These are phyloP conservation scores for Crenuchus spilurus DNA, from an alignment of 2,797 vertebrate species.

Conservation along the genomic window DNA sequence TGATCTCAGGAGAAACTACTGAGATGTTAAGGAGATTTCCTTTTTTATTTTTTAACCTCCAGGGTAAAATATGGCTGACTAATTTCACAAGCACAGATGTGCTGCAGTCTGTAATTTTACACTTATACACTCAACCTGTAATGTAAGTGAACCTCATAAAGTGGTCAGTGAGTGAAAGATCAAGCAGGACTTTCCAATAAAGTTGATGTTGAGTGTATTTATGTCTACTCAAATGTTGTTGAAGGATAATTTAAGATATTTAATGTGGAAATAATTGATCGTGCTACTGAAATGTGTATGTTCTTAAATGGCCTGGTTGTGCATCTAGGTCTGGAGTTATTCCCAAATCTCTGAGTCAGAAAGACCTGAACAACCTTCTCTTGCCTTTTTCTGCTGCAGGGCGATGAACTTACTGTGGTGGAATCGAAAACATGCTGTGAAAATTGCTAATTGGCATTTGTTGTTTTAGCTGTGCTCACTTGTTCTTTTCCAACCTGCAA, in stretches of 20 bases:
- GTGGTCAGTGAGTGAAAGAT: background rate
- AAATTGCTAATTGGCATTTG: slow-evolving; percentile 63
- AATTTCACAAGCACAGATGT: too few species aligned
- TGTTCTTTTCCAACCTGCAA: slow-evolving; percentile 54
- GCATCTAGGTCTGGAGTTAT: background rate
- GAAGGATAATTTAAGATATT: too few species aligned
- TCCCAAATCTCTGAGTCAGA: background rate
- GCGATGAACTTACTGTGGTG: slow-evolving; percentile 30
- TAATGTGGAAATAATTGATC: background rate
- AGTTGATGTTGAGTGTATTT: background rate
- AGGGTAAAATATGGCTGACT: too few species aligned
- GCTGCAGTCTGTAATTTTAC: background rate
- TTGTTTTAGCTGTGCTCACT: slow-evolving; percentile 60
- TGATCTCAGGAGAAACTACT: too few species aligned
- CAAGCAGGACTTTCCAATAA: background rate
- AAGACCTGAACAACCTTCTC: background rate
- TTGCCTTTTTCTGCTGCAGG: background rate
- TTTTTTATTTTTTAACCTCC: too few species aligned
- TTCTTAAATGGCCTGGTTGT: background rate
- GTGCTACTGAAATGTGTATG: background rate
- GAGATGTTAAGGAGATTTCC: too few species aligned
- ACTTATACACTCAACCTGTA: background rate
- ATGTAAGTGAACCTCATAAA: background rate
- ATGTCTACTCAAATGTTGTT: too few species aligned
- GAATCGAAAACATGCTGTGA: slow-evolving; percentile 44